Conservation (phyloP, 1,140 invertebrate genomes). For the Oryzaephilus surinamensis region DNA sequence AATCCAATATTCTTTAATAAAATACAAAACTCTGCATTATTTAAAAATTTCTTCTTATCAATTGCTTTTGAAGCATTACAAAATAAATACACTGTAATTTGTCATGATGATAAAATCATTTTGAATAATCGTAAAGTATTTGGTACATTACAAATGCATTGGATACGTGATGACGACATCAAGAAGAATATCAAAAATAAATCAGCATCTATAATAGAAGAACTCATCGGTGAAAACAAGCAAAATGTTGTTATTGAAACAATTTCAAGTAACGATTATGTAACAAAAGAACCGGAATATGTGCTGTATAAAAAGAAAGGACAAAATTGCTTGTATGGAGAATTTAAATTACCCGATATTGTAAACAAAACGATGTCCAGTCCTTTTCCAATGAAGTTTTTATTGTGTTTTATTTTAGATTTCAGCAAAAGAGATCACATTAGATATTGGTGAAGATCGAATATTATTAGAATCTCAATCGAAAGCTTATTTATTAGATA, state of each 20-base stretch:
- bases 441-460: conserved; percentile 62
- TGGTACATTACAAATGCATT: conserved; percentile 60
- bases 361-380: conserved; percentile 19
- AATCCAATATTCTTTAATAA: conserved; percentile 61
- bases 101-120: conserved; percentile 48
- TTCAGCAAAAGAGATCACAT: conserved; percentile 45
- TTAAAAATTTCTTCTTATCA: conserved; percentile 64
- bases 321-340: conserved; percentile 33
- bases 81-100: conserved; percentile 59
- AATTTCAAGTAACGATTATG: conserved; percentile 17
- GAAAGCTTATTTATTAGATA: conserved; percentile 50
- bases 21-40: conserved; percentile 53
- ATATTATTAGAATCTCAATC: conserved; percentile 51
- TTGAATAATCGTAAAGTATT: conserved; percentile 52
- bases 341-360: conserved; percentile 40
- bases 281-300: conserved; percentile 30
- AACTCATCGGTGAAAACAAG: conserved; percentile 37
- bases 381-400: conserved; percentile 5
- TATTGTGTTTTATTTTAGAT: conserved; percentile 38
- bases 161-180: conserved; percentile 55
- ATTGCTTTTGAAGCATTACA: conserved; percentile 63
- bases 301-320: conserved; percentile 33
- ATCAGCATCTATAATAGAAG: conserved; percentile 31
- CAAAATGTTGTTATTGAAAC: conserved; percentile 17
- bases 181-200: conserved; percentile 37